Conservation (phyloP, 2,797 vertebrate species). For the Pantherophis alleghaniensis region DNA sequence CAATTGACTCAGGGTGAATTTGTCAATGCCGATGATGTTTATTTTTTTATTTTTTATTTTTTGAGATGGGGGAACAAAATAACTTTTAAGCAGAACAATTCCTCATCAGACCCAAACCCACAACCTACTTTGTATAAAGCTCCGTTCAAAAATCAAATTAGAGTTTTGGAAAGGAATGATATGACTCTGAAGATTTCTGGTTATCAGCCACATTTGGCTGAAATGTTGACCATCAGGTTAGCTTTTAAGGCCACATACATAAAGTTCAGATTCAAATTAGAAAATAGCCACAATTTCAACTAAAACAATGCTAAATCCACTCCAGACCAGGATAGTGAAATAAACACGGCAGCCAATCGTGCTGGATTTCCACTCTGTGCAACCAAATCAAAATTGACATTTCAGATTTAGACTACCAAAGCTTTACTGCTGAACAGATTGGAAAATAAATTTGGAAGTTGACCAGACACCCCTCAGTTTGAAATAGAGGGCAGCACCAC, state of each 20-base stretch:
- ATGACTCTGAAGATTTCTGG: constrained; percentile 11
- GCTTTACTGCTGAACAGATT: neutral
- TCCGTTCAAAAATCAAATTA: constrained; percentile 49
- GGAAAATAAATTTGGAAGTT: constrained; percentile 9
- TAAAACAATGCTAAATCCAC: constrained; percentile 1
- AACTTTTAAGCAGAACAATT: constrained; percentile 43
- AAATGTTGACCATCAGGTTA: neutral
- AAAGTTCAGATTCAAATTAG: neutral
- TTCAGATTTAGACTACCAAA: constrained; percentile 14
- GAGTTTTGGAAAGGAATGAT: constrained; percentile 53
- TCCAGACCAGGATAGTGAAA: neutral
- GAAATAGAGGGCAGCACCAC: neutral
- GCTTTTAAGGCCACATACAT: neutral
- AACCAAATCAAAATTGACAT: constrained; percentile 31
- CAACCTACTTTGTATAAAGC: constrained; percentile 34
- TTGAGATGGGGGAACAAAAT: constrained; percentile 39
- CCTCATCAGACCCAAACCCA: constrained; percentile 57
- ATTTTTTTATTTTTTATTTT: no score
- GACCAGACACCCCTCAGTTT: neutral
- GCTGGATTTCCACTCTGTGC: neutral
- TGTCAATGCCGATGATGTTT: no score
- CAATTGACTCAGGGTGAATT: no score
- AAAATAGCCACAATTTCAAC: neutral
- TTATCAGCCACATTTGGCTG: neutral
- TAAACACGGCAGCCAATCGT: neutral